Base-by-base conservation (phyloP, 2,113 vertebrate species). In the Oreochromis spilurus region DNA sequence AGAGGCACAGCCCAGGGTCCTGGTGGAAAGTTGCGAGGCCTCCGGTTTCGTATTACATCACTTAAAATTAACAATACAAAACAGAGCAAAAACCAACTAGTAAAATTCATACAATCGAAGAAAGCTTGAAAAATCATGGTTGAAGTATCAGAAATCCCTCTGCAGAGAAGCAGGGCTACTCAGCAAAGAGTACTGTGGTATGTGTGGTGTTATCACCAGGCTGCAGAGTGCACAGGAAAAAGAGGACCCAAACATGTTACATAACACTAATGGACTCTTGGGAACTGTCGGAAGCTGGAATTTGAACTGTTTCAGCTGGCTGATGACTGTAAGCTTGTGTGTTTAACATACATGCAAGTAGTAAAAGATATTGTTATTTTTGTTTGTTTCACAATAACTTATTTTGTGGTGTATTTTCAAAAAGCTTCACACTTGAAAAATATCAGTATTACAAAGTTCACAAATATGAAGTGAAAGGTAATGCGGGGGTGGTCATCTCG, bases 281-380 rank as follows among this genome's bases (percentile, higher is more conserved):
- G 36, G 38, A 24, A 24, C 4, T 38, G 5, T 2, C 80, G 0
- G 60, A 86, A 90, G 88, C 16, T 54, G 40, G 21, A 85, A 16
- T 1, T 82, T 84, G 53, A 82, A 50, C 24, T 50, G 0, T 67
- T 48, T 0, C 31, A 50, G 52, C 31, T 84, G 36, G 2, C 4
- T 48, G 9, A 11, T 9, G 3, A 38, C 52, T 53, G 4, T 38
- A 5, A 72, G 40, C 21, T 10, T 10, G 0, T 17, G 14, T 45
- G 45, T 31, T 72, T 26, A 45, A 29, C 9, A 29, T 4, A 36
- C 17, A 65, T n/a, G 31, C 3, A 3, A 9, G 8, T 19, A 4
- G 3, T 62, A 36, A 11, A 34, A 19, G 5, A 6, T 6, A 34
- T 11, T 34, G 19, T 34, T 34, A 4, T 4, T 0, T 4, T 53